Evolutionary conservation across 2,888 invertebrate species (phyloP).

Genomic region (Mimachlamys varia): DNA sequence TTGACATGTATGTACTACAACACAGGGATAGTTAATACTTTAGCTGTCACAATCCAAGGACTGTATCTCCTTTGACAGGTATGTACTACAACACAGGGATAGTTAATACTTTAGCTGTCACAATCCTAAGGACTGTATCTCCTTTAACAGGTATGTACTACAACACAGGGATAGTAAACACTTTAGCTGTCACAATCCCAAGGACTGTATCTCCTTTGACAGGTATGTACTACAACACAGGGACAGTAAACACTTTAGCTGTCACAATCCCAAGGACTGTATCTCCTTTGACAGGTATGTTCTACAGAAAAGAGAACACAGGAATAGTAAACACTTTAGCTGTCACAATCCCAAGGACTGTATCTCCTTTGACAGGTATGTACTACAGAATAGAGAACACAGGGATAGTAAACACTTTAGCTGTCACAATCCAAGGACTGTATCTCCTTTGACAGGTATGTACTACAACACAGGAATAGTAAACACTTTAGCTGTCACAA

Average conservation of each 20-base stretch:
- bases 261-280: conserved; percentile 92
- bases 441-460: conserved; percentile 91
- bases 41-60: conserved; percentile 91
- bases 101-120: conserved; percentile 87
- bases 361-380: conserved; percentile 91
- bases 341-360: conserved; percentile 92
- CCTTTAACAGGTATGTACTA: conserved; percentile 91
- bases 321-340: conserved; percentile 84
- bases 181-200: conserved; percentile 91
- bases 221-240: conserved; percentile 86
- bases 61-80: conserved; percentile 91
- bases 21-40: conserved; percentile 81
- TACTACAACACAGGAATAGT: conserved; percentile 82
- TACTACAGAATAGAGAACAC: conserved; percentile 85
- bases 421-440: conserved; percentile 91
- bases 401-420: conserved; percentile 83
- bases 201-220: conserved; percentile 92
- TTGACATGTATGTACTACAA: conserved; percentile 88
- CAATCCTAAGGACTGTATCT: conserved; percentile 93
- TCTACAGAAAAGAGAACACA: conserved; percentile 82
- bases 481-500: conserved; percentile 89
- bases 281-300: conserved; percentile 92
- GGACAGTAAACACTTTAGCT: conserved; percentile 84
- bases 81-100: conserved; percentile 84
- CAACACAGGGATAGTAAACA: background rate